These are phyloP conservation scores for Mercenaria mercenaria DNA, from an alignment of 1,140 invertebrate genomes.

Conservation along the genomic window DNA sequence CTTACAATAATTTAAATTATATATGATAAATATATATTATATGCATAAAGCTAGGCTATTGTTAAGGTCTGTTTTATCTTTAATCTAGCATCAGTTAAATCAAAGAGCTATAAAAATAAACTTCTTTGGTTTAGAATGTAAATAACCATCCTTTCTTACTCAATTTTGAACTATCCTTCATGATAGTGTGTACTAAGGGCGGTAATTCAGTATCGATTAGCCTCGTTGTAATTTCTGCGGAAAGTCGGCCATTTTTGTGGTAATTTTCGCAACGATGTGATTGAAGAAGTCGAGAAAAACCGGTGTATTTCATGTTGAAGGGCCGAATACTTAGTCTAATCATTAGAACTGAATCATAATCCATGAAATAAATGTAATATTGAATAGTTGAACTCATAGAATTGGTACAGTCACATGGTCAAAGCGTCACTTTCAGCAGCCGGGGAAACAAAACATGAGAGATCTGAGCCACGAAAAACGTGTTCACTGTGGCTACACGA, in stretches of 20 bases:
- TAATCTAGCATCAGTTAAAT: too few species aligned
- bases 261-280: slow-evolving; percentile 60
- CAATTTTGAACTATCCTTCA: not conserved
- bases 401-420: not conserved
- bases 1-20: too few species aligned
- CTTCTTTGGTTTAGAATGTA: too few species aligned
- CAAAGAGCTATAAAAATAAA: too few species aligned
- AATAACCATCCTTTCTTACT: too few species aligned
- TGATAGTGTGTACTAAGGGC: not conserved
- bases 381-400: not conserved
- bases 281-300: not conserved
- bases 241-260: slow-evolving; percentile 66
- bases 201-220: slow-evolving; percentile 38
- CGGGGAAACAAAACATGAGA: slow-evolving; percentile 45
- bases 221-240: slow-evolving; percentile 32
- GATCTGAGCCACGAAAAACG: not conserved
- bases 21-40: too few species aligned
- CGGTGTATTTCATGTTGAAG: not conserved
- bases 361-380: not conserved
- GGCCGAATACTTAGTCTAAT: not conserved
- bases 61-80: too few species aligned
- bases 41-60: too few species aligned
- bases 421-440: slow-evolving; percentile 7
- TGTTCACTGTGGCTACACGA: slow-evolving; percentile 36
- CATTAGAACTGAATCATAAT: not conserved